phyloP scores from a whole-genome alignment of 1,140 invertebrate species.

The Drosophila pruinosa region DNA sequence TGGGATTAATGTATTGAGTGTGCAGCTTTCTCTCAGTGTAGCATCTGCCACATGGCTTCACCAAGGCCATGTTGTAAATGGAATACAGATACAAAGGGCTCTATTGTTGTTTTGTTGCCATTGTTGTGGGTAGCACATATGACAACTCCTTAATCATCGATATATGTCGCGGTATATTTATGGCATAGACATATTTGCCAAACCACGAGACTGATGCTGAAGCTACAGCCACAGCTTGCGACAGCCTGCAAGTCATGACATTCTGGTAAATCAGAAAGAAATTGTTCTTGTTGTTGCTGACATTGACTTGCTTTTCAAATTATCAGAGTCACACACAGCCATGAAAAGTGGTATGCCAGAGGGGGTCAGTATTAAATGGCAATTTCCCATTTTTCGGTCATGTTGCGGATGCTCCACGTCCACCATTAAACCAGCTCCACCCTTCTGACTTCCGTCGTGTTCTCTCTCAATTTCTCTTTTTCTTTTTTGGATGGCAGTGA shows the following conservation, averaged over 20 bases:
- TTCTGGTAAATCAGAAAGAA: constrained; percentile 2
- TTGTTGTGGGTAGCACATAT: constrained; percentile 39
- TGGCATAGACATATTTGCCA: constrained; percentile 7
- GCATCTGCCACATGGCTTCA: constrained; percentile 2
- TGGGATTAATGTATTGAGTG: too few species aligned
- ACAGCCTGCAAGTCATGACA: constrained; percentile 10
- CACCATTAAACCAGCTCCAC: background rate
- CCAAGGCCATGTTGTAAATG: constrained; percentile 27
- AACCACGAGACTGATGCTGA: background rate
- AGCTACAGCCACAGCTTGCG: background rate
- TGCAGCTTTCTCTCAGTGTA: constrained; percentile 16
- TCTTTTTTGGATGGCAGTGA: constrained; percentile 6
- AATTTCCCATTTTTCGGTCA: constrained; percentile 49
- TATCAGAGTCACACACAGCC: constrained; percentile 5
- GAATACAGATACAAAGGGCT: background rate
- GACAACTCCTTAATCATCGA: constrained; percentile 71
- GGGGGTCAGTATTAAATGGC: constrained; percentile 42
- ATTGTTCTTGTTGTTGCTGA: constrained; percentile 20
- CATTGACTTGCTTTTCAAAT: constrained; percentile 28
- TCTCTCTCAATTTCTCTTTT: background rate
- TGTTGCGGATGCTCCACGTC: constrained; percentile 40
- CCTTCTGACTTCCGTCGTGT: background rate
- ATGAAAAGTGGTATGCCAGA: background rate
- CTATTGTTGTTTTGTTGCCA: constrained; percentile 11
- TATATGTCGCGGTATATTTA: constrained; percentile 53